phyloP scores from a whole-genome alignment of 1,140 invertebrate species.

The Tribolium madens region DNA sequence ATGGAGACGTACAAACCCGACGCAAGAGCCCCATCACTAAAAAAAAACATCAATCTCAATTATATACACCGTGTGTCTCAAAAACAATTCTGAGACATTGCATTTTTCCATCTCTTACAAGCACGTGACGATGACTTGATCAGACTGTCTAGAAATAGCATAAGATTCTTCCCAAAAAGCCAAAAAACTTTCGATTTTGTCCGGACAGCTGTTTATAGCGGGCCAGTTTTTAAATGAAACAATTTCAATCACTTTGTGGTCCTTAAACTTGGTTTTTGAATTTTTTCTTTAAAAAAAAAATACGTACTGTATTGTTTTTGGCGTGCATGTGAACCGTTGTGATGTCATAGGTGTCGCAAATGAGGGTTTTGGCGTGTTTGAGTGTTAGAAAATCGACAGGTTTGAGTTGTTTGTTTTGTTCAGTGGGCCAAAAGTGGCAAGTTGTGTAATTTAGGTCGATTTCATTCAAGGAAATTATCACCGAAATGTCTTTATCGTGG shows the following conservation, averaged over 20 bases:
- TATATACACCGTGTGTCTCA: no score
- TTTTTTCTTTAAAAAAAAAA: background rate
- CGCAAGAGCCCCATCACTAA: slow-evolving; percentile 59
- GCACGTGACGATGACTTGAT: slow-evolving; percentile 49
- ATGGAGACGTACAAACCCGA: slow-evolving; percentile 59
- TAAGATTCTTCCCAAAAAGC: slow-evolving; percentile 25
- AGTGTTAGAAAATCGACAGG: slow-evolving; percentile 28
- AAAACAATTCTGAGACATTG: background rate
- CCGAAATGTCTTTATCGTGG: slow-evolving; percentile 68
- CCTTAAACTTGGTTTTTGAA: background rate
- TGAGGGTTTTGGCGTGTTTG: background rate
- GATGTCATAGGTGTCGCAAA: slow-evolving; percentile 12
- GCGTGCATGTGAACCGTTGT: slow-evolving; percentile 3
- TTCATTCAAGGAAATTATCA: slow-evolving; percentile 70
- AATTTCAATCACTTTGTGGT: slow-evolving; percentile 35
- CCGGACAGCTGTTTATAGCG: background rate
- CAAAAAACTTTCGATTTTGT: slow-evolving; percentile 11
- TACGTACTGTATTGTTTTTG: slow-evolving; percentile 8
- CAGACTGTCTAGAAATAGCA: slow-evolving; percentile 39
- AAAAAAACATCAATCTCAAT: slow-evolving; percentile 2
- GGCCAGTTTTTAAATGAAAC: slow-evolving; percentile 47
- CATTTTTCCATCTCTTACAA: slow-evolving; percentile 45
- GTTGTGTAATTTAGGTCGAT: slow-evolving; percentile 51
- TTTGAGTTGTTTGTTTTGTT: slow-evolving; percentile 4
- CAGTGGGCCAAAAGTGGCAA: slow-evolving; percentile 38